Evolutionary conservation across 1,140 invertebrate species (phyloP).

Genomic region (Daktulosphaira vitifoliae): DNA sequence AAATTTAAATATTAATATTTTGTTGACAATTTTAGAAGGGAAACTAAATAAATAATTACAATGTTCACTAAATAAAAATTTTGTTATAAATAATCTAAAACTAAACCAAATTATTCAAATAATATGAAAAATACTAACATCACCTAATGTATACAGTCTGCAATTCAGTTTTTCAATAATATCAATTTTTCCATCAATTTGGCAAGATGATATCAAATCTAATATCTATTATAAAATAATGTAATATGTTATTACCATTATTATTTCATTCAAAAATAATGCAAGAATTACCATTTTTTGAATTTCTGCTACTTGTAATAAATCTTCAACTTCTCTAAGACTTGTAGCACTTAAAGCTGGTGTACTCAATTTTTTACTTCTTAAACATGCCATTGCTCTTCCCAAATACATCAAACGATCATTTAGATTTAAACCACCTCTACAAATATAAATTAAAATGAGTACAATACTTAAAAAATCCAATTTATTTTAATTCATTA

Average conservation of each 20-base stretch:
- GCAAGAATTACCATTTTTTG: constrained; percentile 51
- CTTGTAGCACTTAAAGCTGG: constrained; percentile 24
- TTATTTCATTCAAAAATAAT: neutral
- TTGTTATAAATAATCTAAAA: no score
- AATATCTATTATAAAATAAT: constrained; percentile 21
- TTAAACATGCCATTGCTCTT: constrained; percentile 16
- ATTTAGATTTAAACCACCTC: constrained; percentile 17
- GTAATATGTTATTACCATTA: no score
- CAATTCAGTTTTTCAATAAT: constrained; percentile 47
- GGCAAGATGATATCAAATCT: constrained; percentile 7
- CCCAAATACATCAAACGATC: constrained; percentile 28
- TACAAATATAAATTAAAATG: neutral
- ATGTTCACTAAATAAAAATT: no score
- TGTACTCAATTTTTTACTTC: constrained; percentile 24
- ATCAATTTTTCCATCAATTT: constrained; percentile 11
- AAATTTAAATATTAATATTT: no score
- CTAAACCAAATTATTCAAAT: no score
- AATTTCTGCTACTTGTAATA: constrained; percentile 54
- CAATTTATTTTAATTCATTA: no score
- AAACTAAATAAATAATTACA: no score
- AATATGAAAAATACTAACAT: constrained; percentile 39
- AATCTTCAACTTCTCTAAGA: constrained; percentile 34
- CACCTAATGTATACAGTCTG: constrained; percentile 50
- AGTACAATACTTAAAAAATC: no score
- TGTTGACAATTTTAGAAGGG: no score